Evolutionary conservation across 1,140 invertebrate species (phyloP).

Genomic region (Zaprionus nigranus): DNA sequence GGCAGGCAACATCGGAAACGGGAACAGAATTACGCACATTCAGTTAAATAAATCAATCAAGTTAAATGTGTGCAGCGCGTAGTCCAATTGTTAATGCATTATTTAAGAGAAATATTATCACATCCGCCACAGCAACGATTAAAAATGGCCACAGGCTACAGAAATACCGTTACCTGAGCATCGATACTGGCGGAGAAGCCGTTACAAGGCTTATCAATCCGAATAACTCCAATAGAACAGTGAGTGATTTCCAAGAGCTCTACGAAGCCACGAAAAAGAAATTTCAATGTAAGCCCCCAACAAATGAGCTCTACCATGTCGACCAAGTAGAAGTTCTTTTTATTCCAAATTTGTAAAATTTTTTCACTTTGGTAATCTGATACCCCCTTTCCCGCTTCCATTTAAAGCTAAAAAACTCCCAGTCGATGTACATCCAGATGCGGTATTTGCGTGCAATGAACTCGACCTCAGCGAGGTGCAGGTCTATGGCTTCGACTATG

Average conservation of each 20-base stretch:
- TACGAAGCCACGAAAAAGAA: constrained; percentile 84
- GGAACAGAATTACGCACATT: constrained; percentile 31
- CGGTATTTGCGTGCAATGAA: constrained; percentile 99
- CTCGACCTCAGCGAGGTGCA: constrained; percentile 95
- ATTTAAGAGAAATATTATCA: constrained; percentile 58
- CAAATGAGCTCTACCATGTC: background rate
- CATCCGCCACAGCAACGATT: constrained; percentile 10
- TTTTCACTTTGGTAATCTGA: constrained; percentile 11
- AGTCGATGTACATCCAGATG: constrained; percentile 92
- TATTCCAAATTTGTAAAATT: constrained; percentile 14
- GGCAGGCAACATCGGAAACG: constrained; percentile 20
- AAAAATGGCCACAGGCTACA: constrained; percentile 11
- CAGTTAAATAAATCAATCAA: constrained; percentile 55
- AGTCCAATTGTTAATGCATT: constrained; percentile 51
- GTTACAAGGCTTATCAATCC: constrained; percentile 45
- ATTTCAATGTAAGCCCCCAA: constrained; percentile 85
- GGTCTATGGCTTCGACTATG: constrained; percentile 99
- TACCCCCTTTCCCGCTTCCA: constrained; percentile 59
- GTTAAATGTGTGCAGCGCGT: constrained; percentile 73
- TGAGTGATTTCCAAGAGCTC: constrained; percentile 82
- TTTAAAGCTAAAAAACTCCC: constrained; percentile 92
- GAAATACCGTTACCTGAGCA: constrained; percentile 41
- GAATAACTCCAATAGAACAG: constrained; percentile 50
- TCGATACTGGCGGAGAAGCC: constrained; percentile 44
- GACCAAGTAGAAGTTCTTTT: constrained; percentile 3